Evolutionary conservation across 2,113 vertebrate genomes (phyloP).

Genomic region (Rhineura floridana): DNA sequence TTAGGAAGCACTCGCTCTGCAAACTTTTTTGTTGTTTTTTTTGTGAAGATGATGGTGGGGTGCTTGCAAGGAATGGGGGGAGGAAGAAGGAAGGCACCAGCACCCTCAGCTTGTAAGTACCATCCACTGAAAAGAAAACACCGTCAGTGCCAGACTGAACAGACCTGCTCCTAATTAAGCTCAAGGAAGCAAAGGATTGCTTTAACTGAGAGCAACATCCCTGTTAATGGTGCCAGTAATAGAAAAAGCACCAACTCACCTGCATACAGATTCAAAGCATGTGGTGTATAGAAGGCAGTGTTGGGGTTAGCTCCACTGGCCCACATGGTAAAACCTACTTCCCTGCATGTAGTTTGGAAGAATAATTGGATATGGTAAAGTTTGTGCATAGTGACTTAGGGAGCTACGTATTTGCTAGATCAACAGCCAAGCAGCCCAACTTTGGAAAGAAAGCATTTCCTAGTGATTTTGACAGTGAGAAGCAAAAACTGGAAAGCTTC

Average conservation of each 20-base stretch:
- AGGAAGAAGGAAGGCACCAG: slow-evolving; percentile 47
- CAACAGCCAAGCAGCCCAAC: slow-evolving; percentile 1
- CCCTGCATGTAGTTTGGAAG: background rate
- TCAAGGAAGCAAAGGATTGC: slow-evolving; percentile 54
- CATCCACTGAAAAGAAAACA: slow-evolving; percentile 70
- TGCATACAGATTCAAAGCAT: slow-evolving; percentile 59
- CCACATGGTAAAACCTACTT: slow-evolving; percentile 14
- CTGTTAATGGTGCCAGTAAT: slow-evolving; percentile 57
- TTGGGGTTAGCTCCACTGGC: slow-evolving; percentile 27
- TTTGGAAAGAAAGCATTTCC: slow-evolving; percentile 21
- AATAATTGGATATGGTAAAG: slow-evolving; percentile 39
- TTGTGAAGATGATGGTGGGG: slow-evolving; percentile 26
- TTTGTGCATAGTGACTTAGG: background rate
- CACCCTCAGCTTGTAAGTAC: slow-evolving; percentile 65
- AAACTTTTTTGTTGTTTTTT: slow-evolving; percentile 26
- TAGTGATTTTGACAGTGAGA: slow-evolving; percentile 38
- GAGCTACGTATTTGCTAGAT: slow-evolving; percentile 26
- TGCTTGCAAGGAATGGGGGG: slow-evolving; percentile 28
- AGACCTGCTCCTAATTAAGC: slow-evolving; percentile 67
- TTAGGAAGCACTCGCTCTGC: slow-evolving; percentile 34
- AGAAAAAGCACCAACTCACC: background rate
- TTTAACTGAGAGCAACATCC: slow-evolving; percentile 70
- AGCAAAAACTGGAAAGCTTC: slow-evolving; percentile 14
- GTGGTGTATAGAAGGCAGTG: slow-evolving; percentile 39
- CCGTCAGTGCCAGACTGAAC: slow-evolving; percentile 63